A percentile compares a stretch with the other conserved stretches of the same genome.
phyloP scores from a whole-genome alignment of 2,797 vertebrate genomes.

The Cynopterus sphinx region DNA sequence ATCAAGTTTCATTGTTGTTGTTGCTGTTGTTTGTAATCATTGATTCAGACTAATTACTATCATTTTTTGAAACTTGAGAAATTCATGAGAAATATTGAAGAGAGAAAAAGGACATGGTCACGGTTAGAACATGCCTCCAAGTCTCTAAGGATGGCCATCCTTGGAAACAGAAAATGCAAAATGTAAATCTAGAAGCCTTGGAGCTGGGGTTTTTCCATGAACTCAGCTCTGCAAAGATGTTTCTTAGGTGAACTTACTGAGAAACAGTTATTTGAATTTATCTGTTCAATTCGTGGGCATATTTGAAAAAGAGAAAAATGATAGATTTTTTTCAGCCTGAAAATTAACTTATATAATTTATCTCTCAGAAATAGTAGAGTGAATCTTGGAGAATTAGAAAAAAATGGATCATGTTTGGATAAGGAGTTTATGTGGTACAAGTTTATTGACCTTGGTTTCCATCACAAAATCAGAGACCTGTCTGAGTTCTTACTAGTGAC shows the following conservation, averaged over 20 bases:
- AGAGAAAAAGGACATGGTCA: neutral
- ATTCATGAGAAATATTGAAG: neutral
- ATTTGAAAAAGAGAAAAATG: neutral
- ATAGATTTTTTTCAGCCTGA: neutral
- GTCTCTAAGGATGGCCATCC: neutral
- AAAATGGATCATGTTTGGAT: neutral
- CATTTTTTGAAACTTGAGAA: neutral
- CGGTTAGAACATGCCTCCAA: neutral
- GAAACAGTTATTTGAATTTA: neutral
- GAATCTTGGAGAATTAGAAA: neutral
- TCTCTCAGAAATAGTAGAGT: neutral
- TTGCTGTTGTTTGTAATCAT: neutral
- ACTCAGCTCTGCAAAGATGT: neutral
- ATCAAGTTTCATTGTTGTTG: neutral
- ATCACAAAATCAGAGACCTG: neutral
- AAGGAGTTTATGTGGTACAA: neutral
- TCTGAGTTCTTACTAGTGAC: neutral
- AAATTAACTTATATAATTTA: neutral
- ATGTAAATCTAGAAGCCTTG: neutral
- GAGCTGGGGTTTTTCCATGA: neutral
- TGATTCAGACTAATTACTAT: neutral
- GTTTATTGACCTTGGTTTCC: neutral
- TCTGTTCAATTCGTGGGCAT: neutral
- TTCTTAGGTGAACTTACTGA: neutral
- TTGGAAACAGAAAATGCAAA: neutral